Evolutionary conservation across 92 coral and sea anemone species (phyloP), one percentile per base, ranked within the genome.

Genomic region (Metridium senile): DNA sequence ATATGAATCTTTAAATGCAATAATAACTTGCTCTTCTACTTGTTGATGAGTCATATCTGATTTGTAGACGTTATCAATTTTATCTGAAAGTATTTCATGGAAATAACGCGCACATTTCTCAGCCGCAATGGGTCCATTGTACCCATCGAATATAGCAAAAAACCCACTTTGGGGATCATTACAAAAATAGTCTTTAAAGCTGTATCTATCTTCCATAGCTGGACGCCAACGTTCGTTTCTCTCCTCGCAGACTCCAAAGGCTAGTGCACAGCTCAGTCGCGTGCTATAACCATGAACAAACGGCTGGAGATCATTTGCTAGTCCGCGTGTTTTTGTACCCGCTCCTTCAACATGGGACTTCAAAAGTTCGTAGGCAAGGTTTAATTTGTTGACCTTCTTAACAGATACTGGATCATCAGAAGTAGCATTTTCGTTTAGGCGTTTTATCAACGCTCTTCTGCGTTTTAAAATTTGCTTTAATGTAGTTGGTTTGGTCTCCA

Each of bases 111-210:
- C 96, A 80, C 97, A 96, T 59, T 89, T 93, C 8, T 83, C 94
- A 0, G 99, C 99, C 26, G 99, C 98, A 45, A 86, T 93, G 21
- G 90, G 76, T 0, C 99, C 99, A 53, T 77, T 87, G 72, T 96
- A 89, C 1, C 99, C 99, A 81, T 96, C 99, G 78, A 81, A 96
- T 70, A 96, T 62, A 67, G 93, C 93, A 81, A 96, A 96, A 62
- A 85, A 93, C 29, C 93, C 90, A 72, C 96, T 85, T 70, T 84
- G 85, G 0, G 93, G 93, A 77, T 86, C 96, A 56, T 84, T 87
- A 31, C 95, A 91, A 51, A 84, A 81, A 73, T 67, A 85, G 35
- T 93, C 97, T 66, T 82, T 75, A 68, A 65, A 93, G 25, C 89
- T 76, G 33, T 87, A 90, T 34, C 97, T 59, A 29, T 93, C 98